Evolutionary conservation across 2,113 vertebrate species (phyloP), one percentile per base, ranked within the genome.

Genomic region (Amphiprion percula): DNA sequence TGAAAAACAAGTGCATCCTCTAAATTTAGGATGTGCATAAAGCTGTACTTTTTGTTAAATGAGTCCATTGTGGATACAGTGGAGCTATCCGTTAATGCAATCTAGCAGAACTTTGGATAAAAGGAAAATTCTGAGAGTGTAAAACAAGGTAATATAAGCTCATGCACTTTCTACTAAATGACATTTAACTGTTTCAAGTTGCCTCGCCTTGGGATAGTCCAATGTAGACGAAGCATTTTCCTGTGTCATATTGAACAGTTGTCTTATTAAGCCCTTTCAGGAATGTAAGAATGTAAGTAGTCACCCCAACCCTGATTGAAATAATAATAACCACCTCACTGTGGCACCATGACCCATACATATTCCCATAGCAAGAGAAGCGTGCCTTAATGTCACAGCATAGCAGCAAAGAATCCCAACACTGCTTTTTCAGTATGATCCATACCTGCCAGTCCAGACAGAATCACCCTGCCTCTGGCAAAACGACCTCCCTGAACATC

Each of bases 381-480:
- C 49, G 23, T 59, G 11, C 19, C 63, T 19, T 49, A 68, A 66
- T 67, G 28, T 68, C 30, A 41, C 55, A 73, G 54, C 37, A 44
- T 54, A 39, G 17, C 59, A 59, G 50, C 16, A 49, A 21, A 53
- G 50, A 71, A 70, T 65, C 63, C 17, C 41, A 64, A 56, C 68
- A 17, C 15, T 56, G 19, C 24, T 78, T 76, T 58, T 58, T 56
- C 37, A 33, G 12, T 52, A 60, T 69, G 54, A 76, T 79, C 26
- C 68, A 65, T 78, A 69, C 58, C 59, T 65, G 41, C 5, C 52
- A 30, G 74, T 55, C 12, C 26, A 41, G 15, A 83, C 47, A 56
- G 26, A 74, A 52, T 67, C 33, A 54, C 68, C 19, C 23, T 28
- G 82, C 80, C 72, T 53, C 33, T 54, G 77, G 79, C 74, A 39